These are phyloP conservation scores for Pangasius krempfi DNA, from an alignment of 2,797 vertebrate genomes.

Conservation along the genomic window DNA sequence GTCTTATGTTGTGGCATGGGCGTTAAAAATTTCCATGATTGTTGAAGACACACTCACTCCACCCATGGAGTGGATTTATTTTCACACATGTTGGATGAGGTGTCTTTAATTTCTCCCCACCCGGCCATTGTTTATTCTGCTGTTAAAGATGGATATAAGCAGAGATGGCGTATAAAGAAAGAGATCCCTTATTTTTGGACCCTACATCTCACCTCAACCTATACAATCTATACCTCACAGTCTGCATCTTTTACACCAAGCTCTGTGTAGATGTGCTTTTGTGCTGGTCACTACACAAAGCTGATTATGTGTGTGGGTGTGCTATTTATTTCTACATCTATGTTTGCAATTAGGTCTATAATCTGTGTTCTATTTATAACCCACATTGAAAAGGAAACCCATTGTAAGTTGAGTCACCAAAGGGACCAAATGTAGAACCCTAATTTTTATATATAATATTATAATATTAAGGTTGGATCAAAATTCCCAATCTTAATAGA, in stretches of 20 bases:
- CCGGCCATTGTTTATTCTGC: conserved; percentile 80
- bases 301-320: background rate
- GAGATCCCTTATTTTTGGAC: conserved; percentile 11
- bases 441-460: no score
- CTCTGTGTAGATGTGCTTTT: conserved; percentile 54
- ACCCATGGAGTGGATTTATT: conserved; percentile 78
- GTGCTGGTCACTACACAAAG: background rate
- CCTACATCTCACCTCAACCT: conserved; percentile 23
- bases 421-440: background rate
- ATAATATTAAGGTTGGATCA: no score
- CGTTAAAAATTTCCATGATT: conserved; percentile 73
- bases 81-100: conserved; percentile 82
- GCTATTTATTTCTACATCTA: background rate
- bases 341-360: background rate
- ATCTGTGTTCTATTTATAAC: background rate
- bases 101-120: conserved; percentile 78
- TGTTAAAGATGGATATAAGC: conserved; percentile 76
- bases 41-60: conserved; percentile 76
- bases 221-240: conserved; percentile 28
- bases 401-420: background rate
- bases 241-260: conserved; percentile 38
- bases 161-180: conserved; percentile 68
- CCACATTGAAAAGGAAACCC: background rate
- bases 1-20: conserved; percentile 63
- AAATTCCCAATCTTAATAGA: conserved; percentile 46